These are phyloP conservation scores for Morpho deidamia DNA, from an alignment of 2,888 invertebrate species.

Conservation along the genomic window DNA sequence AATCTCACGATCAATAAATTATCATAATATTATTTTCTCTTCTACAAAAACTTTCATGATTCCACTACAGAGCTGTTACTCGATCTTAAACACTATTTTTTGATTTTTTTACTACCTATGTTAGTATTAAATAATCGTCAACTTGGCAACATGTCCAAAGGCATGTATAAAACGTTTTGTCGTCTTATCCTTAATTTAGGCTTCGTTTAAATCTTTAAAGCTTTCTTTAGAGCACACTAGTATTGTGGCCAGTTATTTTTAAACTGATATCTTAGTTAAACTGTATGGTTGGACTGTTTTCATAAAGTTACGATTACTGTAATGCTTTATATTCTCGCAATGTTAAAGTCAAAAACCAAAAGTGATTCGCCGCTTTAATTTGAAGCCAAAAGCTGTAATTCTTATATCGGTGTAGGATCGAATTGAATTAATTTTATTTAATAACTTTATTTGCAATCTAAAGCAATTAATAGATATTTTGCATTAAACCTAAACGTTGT, in stretches of 20 bases:
- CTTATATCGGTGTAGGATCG: slow-evolving; percentile 20
- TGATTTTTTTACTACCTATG: slow-evolving; percentile 57
- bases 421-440: slow-evolving; percentile 19
- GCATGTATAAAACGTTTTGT: slow-evolving; percentile 7
- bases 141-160: slow-evolving; percentile 38
- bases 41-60: slow-evolving; percentile 50
- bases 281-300: slow-evolving; percentile 32
- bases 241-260: slow-evolving; percentile 74
- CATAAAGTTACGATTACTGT: slow-evolving; percentile 18
- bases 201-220: slow-evolving; percentile 44
- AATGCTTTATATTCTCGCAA: slow-evolving; percentile 12
- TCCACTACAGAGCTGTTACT: slow-evolving; percentile 47
- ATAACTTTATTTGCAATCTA: slow-evolving; percentile 18
- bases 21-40: slow-evolving; percentile 29
- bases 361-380: slow-evolving; percentile 24
- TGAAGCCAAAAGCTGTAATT: slow-evolving; percentile 21
- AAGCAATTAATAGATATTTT: slow-evolving; percentile 12
- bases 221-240: slow-evolving; percentile 55
- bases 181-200: slow-evolving; percentile 24
- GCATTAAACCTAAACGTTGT: slow-evolving; percentile 8
- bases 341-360: slow-evolving; percentile 17
- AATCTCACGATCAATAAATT: slow-evolving; percentile 64
- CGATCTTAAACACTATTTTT: slow-evolving; percentile 47
- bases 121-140: slow-evolving; percentile 56
- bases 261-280: slow-evolving; percentile 59